Evolutionary conservation across 2,113 vertebrate genomes (phyloP).

Genomic region (Dascyllus trimaculatus): DNA sequence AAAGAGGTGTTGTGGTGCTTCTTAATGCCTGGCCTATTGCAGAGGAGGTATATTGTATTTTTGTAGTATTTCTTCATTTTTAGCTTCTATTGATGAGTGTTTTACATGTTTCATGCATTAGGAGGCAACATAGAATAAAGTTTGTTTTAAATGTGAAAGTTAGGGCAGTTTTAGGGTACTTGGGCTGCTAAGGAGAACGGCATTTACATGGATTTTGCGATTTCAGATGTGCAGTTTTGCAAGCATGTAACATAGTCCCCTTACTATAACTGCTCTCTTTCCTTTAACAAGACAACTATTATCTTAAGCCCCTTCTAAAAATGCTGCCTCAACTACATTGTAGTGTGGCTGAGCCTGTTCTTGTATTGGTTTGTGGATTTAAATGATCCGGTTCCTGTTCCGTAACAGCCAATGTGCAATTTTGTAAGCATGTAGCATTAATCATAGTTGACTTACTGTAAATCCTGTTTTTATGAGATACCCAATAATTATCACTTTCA

Average conservation of each 20-base stretch:
- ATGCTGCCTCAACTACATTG: no score
- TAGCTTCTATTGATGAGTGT: background rate
- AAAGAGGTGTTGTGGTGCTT: constrained; percentile 64
- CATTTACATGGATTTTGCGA: no score
- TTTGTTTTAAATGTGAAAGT: background rate
- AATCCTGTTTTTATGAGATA: background rate
- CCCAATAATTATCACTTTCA: background rate
- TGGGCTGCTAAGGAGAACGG: no score
- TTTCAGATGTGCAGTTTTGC: no score
- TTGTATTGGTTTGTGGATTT: no score
- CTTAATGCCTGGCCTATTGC: constrained; percentile 60
- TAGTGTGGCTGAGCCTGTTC: no score
- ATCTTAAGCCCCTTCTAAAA: no score
- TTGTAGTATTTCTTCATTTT: constrained; percentile 22
- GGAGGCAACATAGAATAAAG: background rate
- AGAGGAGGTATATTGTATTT: constrained; percentile 30
- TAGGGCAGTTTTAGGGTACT: no score
- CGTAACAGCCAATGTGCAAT: background rate
- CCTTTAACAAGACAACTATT: no score
- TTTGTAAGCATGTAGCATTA: background rate
- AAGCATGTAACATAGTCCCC: no score
- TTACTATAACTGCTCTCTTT: no score
- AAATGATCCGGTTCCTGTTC: no score
- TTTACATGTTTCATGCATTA: background rate
- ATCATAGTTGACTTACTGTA: constrained; percentile 64